These are phyloP conservation scores for Eucera pruinosa DNA, from an alignment of 2,888 invertebrate genomes.

Conservation along the genomic window DNA sequence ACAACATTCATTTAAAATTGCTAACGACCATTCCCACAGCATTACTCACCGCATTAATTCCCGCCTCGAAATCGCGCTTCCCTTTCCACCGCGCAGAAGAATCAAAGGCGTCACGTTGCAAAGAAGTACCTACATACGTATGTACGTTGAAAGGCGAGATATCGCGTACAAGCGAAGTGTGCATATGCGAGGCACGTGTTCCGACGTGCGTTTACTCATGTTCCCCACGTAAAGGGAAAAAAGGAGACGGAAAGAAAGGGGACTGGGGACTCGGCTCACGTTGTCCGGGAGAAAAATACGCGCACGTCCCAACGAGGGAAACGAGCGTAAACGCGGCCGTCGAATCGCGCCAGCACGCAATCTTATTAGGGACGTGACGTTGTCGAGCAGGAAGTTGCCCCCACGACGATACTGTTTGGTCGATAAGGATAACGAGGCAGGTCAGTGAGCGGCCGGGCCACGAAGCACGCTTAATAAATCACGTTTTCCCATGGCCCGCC, in stretches of 20 bases:
- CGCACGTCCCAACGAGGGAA: constrained; percentile 3
- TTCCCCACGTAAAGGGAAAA: constrained; percentile 41
- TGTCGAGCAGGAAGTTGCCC: constrained; percentile 62
- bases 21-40: background rate
- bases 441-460: constrained; percentile 75
- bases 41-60: constrained; percentile 19
- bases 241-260: background rate
- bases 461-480: constrained; percentile 78
- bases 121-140: background rate
- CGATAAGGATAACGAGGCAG: constrained; percentile 76
- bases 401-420: constrained; percentile 74
- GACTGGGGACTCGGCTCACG: constrained; percentile 17
- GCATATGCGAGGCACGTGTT: constrained; percentile 63
- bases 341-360: constrained; percentile 52
- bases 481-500: constrained; percentile 74
- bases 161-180: constrained; percentile 11
- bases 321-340: constrained; percentile 39
- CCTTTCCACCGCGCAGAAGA: background rate
- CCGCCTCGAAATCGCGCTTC: constrained; percentile 3
- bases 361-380: constrained; percentile 63
- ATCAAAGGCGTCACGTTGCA: constrained; percentile 10
- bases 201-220: constrained; percentile 59
- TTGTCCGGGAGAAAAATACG: constrained; percentile 27
- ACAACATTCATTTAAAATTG: constrained; percentile 11
- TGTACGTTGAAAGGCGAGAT: background rate